Evolutionary conservation across 2,113 vertebrate species (phyloP), one percentile per base, ranked within the genome.

Genomic region (Crotophaga sulcirostris): DNA sequence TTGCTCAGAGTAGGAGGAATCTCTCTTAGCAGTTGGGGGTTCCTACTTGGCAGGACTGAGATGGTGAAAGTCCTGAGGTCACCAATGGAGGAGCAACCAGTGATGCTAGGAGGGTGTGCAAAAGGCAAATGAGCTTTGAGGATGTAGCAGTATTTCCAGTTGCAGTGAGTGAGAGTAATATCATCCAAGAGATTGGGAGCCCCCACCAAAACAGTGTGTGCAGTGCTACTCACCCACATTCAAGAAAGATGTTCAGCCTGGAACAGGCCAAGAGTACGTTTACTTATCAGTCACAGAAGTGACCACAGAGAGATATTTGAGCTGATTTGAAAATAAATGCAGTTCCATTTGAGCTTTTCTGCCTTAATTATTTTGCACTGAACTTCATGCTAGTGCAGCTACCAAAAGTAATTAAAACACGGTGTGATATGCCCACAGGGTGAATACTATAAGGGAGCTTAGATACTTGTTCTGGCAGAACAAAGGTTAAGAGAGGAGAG

Each of bases 401-500:
- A 94, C 89, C 64, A 18, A 28, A 86, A 63, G 68, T 92, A 96
- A 93, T 94, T 95, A 96, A 92, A 92, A 56, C 60, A 33, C 0
- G 5, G 81, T 70, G 86, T 87, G 86, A 84, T 81, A 68, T 95
- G 94, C 94, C 95, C 70, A 73, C 80, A 59, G 93, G 91, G 91
- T 84, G 86, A 92, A 77, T 93, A 86, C 79, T 94, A 4, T 62
- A 82, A 93, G 86, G 88, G 64, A 97, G 74, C 89, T 93, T 74
- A 80, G 89, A 82, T 94, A 90, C 73, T 90, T 89, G 93, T 66
- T 81, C 81, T 96, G 93, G 94, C 93, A 96, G 93, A 91, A 95
- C 95, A 96, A 94, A 96, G 91, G 95, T 96, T 97, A 96, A 96
- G 89, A 93, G 77, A 96, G 58, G 80, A 95, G 87, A 91, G 89